A percentile compares a stretch with the other conserved stretches of the same genome.
phyloP scores from a whole-genome alignment of 2,113 vertebrate species.

The Candoia aspera region DNA sequence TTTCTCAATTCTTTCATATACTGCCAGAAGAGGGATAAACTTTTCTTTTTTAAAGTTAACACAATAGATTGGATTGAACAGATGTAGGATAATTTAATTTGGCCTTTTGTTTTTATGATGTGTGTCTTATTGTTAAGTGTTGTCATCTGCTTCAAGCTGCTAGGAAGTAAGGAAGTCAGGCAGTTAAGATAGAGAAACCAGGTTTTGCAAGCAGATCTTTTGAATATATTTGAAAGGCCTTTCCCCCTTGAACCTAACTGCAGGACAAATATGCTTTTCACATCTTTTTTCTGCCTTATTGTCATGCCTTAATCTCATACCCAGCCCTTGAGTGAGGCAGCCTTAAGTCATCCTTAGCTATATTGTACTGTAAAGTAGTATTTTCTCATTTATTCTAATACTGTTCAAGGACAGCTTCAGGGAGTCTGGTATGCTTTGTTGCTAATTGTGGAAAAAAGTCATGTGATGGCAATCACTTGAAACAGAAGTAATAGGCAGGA shows the following conservation, averaged over 20 bases:
- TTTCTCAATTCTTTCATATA: background rate
- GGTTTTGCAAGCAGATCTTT: background rate
- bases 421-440: too few species aligned
- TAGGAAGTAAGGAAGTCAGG: background rate
- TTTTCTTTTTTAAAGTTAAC: background rate
- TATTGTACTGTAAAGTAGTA: too few species aligned
- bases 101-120: background rate
- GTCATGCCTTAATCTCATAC: background rate
- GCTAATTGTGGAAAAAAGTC: too few species aligned
- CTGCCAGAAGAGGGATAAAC: background rate
- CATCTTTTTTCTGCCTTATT: background rate
- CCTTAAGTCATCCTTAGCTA: background rate
- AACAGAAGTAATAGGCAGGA: too few species aligned
- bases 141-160: background rate
- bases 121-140: background rate
- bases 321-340: background rate
- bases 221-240: background rate
- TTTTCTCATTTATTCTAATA: too few species aligned
- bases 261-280: too few species aligned
- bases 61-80: background rate
- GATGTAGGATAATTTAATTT: background rate
- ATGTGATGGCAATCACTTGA: too few species aligned
- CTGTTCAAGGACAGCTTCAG: too few species aligned
- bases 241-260: too few species aligned
- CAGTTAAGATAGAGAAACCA: background rate